Evolutionary conservation across 2,888 invertebrate genomes (phyloP), one percentile per base, ranked within the genome.

Genomic region (Timandra comae): DNA sequence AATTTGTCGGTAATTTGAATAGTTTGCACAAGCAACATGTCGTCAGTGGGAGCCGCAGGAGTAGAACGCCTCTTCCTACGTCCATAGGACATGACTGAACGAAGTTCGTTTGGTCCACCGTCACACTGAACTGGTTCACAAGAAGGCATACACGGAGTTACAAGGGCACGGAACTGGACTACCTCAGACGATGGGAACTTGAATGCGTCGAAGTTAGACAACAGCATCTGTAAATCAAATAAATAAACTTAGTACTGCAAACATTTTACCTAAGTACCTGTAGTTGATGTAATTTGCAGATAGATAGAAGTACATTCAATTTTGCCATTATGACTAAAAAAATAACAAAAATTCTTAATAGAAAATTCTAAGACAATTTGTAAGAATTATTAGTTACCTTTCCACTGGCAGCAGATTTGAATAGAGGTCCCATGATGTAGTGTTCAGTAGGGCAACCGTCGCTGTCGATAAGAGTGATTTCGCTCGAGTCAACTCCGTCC

Each of bases 141-240:
- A 25, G 91, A 89, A 12, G 96, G 96, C 92, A 97, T 93, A 74
- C 97, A 97, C 0, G 97, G 97, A 2, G 96, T 96, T 22, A 97
- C 96, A 62, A 97, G 77, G n/a, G 97, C 97, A 44, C 96, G 91
- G 91, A 97, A 97, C 71, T 97, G 97, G 1, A 97, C 97, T 27
- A 96, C 93, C 71, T 97, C 96, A 7, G 96, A 96, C 29, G 96
- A 96, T 25, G 97, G 97, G 88, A 97, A 97, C 77, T 97, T 97
- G 89, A 97, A 97, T 21, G 97, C 97, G 74, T 97, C 97, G 82
- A 97, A 97, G 80, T 95, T 93, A 31, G 96, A 96, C 41, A 96
- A 85, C 42, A 97, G 86, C 55, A 94, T 90, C 92, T 94, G 89
- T 27, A 81, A 77, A 6, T 27, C 30, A 35, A 40, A 35, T 26